These are phyloP conservation scores for Toxotes chatareus DNA, from an alignment of 2,113 vertebrate genomes.

Conservation along the genomic window DNA sequence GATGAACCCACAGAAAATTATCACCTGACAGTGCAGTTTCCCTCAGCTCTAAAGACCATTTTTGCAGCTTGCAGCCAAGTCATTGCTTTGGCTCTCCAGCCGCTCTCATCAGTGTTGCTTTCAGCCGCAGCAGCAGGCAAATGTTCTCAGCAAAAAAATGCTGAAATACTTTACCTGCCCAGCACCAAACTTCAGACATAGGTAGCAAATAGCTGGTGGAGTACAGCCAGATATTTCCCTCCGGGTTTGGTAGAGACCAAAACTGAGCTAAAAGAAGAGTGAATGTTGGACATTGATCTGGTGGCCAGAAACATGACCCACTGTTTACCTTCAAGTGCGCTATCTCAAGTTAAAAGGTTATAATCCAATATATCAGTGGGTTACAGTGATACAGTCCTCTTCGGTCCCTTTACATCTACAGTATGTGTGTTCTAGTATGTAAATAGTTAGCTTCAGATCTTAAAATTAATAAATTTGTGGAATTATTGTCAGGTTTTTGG, in stretches of 20 bases:
- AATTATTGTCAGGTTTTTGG: not conserved
- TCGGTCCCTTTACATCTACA: not conserved
- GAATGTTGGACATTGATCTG: no score
- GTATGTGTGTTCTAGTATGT: not conserved
- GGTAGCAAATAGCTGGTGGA: not conserved
- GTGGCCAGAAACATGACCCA: no score
- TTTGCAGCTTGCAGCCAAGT: not conserved
- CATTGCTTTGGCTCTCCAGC: not conserved
- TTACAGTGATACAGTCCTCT: not conserved
- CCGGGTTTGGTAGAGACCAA: no score
- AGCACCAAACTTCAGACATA: not conserved
- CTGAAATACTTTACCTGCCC: no score
- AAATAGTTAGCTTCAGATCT: no score
- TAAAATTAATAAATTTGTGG: no score
- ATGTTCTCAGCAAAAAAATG: no score
- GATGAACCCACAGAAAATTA: no score
- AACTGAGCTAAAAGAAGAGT: not conserved
- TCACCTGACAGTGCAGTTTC: not conserved
- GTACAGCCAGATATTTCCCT: not conserved
- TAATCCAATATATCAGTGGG: not conserved
- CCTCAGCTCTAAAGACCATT: not conserved
- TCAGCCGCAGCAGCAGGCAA: no score
- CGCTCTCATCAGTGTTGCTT: no score
- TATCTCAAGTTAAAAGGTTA: not conserved
- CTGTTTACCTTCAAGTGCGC: no score